Percentiles rank a stretch among this genome's conserved stretches.
phyloP scores from a whole-genome alignment of 2,797 vertebrate species.

The Emys orbicularis region DNA sequence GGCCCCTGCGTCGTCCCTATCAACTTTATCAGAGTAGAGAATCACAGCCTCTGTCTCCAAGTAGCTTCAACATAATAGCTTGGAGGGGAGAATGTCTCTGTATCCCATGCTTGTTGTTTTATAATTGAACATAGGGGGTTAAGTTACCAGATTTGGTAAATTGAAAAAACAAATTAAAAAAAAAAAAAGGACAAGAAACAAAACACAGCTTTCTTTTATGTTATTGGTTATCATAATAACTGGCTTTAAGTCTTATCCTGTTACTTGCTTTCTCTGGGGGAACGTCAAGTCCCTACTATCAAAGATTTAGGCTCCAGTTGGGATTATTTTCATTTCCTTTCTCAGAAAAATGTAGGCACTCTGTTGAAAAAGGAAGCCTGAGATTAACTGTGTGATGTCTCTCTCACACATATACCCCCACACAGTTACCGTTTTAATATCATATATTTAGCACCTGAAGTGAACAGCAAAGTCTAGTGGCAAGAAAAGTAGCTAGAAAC shows the following conservation, averaged over 20 bases:
- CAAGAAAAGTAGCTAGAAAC: background rate
- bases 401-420: background rate
- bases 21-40: background rate
- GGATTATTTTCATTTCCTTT: background rate
- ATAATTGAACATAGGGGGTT: background rate
- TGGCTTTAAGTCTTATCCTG: background rate
- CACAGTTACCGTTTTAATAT: background rate
- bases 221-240: background rate
- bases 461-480: background rate
- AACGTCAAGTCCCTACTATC: background rate
- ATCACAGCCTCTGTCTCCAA: background rate
- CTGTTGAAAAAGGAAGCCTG: background rate
- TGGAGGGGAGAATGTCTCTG: background rate
- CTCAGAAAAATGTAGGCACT: background rate
- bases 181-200: background rate
- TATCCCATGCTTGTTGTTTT: background rate
- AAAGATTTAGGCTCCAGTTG: background rate
- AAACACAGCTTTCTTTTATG: background rate
- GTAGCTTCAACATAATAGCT: background rate
- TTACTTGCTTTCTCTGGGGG: background rate
- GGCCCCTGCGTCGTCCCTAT: background rate
- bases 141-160: background rate
- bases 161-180: background rate
- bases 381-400: background rate
- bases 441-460: background rate